Conservation (phyloP, 2,113 vertebrate genomes). For the Lanius ludovicianus region DNA sequence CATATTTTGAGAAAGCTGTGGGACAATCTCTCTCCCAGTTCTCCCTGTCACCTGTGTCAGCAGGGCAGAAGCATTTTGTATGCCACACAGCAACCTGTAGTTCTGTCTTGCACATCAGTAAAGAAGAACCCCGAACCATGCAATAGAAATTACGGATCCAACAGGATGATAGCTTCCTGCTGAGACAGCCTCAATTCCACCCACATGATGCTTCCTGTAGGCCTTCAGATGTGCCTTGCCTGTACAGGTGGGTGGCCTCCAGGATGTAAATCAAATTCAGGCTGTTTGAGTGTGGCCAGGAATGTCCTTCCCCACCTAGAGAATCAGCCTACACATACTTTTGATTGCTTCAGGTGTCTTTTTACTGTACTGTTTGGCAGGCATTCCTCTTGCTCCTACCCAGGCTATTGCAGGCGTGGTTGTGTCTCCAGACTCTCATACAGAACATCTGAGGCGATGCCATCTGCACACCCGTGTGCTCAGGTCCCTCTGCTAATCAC, state of each 20-base stretch:
- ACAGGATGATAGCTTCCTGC: fast-evolving
- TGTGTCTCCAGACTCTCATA: background rate
- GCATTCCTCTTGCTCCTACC: background rate
- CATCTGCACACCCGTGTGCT: fast-evolving
- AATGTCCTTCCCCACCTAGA: background rate
- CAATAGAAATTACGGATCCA: fast-evolving
- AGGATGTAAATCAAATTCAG: background rate
- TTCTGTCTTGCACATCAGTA: background rate
- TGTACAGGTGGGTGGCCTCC: background rate
- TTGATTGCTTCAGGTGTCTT: background rate
- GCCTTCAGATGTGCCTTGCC: background rate
- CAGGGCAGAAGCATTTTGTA: background rate
- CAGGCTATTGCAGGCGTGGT: background rate
- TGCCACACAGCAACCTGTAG: background rate
- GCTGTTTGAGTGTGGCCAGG: background rate
- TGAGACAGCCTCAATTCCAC: background rate
- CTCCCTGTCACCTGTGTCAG: background rate
- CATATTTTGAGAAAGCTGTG: background rate
- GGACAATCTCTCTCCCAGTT: background rate
- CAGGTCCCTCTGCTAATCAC: background rate
- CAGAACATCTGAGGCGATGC: background rate
- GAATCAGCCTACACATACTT: background rate
- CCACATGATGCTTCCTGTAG: fast-evolving
- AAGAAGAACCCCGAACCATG: background rate
- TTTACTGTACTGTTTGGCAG: background rate